Percentiles rank a stretch among this genome's conserved stretches.
Evolutionary conservation across 2,113 vertebrate species (phyloP).

Genomic region (Malaclemys terrapin): DNA sequence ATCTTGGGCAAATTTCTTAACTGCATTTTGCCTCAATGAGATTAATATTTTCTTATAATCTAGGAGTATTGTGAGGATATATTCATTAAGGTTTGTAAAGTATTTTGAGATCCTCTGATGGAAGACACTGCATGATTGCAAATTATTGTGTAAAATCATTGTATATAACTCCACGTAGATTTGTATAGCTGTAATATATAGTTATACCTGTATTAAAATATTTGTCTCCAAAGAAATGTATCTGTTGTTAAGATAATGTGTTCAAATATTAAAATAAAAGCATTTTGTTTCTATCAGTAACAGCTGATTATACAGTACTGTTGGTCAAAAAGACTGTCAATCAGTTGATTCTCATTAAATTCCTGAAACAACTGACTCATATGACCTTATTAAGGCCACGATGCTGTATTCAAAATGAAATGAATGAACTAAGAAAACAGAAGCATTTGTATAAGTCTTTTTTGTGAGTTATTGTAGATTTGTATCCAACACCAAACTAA

Average conservation of each 20-base stretch:
- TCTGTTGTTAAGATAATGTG: neutral
- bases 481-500: neutral
- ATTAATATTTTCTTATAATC: neutral
- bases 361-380: neutral
- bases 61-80: neutral
- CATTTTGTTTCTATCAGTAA: neutral
- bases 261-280: neutral
- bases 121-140: neutral
- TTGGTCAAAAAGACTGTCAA: neutral
- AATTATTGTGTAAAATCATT: neutral
- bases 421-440: neutral
- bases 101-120: neutral
- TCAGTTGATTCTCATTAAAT: neutral
- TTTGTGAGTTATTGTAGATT: neutral
- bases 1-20: neutral
- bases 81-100: neutral
- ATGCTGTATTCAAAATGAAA: neutral
- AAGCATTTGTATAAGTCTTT: neutral
- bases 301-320: neutral
- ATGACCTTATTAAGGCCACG: neutral
- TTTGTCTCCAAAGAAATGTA: neutral
- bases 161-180: neutral
- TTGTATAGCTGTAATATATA: neutral
- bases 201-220: neutral
- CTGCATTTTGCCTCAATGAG: constrained; percentile 3